Conservation (phyloP, 2,797 vertebrate genomes). For the Erpetoichthys calabaricus region DNA sequence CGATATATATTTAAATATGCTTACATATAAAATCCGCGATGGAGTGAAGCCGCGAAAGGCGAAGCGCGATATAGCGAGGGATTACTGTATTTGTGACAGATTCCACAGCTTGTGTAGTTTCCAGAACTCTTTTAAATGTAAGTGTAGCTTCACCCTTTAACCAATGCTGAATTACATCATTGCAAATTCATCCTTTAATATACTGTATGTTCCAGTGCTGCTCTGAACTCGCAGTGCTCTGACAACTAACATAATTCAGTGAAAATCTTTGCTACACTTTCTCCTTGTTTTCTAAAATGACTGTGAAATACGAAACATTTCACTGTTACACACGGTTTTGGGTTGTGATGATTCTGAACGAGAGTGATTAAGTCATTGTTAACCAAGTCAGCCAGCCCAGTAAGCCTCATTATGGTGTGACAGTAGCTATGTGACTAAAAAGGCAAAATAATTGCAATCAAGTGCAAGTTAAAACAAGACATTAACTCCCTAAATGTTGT, state of each 20-base stretch:
- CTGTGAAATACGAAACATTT: conserved; percentile 10
- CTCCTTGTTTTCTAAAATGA: conserved; percentile 5
- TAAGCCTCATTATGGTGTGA: too few species aligned
- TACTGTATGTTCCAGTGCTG: conserved; percentile 10
- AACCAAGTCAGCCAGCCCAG: too few species aligned
- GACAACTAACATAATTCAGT: conserved; percentile 7
- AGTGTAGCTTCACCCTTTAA: conserved; percentile 11
- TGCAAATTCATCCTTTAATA: conserved; percentile 4
- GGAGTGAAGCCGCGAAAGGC: too few species aligned
- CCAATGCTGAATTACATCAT: conserved; percentile 8
- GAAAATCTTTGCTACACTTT: conserved; percentile 10
- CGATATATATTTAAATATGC: too few species aligned
- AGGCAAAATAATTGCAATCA: too few species aligned
- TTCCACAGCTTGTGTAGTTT: conserved; percentile 13
- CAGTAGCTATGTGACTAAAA: too few species aligned
- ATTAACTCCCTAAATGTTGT: too few species aligned
- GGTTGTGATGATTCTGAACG: conserved; percentile 12
- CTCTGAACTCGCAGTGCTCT: conserved; percentile 12
- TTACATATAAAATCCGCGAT: too few species aligned
- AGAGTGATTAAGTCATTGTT: conserved; percentile 4
- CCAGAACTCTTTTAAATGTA: conserved; percentile 14
- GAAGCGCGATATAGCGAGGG: too few species aligned
- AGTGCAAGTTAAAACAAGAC: too few species aligned
- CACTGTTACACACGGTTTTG: conserved; percentile 9
- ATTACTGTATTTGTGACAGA: conserved; percentile 6